Base-by-base conservation (phyloP, 2,888 invertebrate genomes). In the Carabus problematicus region DNA sequence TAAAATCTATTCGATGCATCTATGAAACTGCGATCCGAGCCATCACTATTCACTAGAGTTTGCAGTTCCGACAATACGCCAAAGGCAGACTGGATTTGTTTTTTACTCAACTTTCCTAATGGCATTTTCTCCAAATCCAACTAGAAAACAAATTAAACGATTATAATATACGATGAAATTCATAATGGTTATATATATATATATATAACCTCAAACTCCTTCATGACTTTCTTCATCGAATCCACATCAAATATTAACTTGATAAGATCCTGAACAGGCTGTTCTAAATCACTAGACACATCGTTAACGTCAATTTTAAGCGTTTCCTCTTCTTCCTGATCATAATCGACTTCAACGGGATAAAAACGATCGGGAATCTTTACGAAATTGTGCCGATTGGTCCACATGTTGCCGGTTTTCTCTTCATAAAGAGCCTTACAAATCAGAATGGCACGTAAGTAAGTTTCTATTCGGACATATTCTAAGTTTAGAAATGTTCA, bases 61-160 rank as follows among this genome's bases (percentile, higher is more conserved):
- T 90, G 86, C 11, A 93, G 78, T 75, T 93, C 91, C 0, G 88
- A 87, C 18, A 99, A 83, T 0, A 97, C 91, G 61, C 82, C 82
- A 79, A 92, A 98, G 0, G 98, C 98, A 42, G 88, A 84, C 77
- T 93, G 89, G 68, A 99, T 91, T 84, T 97, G 96, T 66, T 91
- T 90, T 79, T 93, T 91, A 1, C 97, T 97, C 9, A 99, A 82
- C 83, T 98, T 98, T 18, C 98, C 99, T 8, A 99, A 83, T 0
- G 99, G 99, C 98, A 99, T 98, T 83, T 98, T 98, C 72, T 97
- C 95, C 75, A 94, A 88, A 81, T 99, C 98, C 74, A 99, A 84
- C 85, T 88, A 74, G 56, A 76, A 75, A 64, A 62, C n/a, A 52
- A 62, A 52, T 45, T 0, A 45, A 16, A 72, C 70, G 42, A 72